Conservation (phyloP, 2,888 invertebrate species). For the Rosalia funebris region DNA sequence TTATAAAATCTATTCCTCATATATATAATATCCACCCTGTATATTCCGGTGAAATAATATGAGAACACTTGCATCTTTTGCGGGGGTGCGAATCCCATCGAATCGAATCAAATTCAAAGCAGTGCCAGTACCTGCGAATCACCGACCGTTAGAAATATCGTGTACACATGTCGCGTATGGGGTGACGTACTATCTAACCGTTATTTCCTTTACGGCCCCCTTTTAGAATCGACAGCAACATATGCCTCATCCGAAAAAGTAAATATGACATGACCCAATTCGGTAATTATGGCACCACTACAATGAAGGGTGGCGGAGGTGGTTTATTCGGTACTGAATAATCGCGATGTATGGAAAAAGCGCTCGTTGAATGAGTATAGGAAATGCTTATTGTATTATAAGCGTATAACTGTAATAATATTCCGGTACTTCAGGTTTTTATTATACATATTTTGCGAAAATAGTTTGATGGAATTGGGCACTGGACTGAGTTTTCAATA, state of each 20-base stretch:
- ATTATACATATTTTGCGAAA: too few species aligned
- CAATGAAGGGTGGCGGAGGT: constrained; percentile 11
- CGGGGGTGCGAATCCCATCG: constrained; percentile 9
- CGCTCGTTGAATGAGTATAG: background rate
- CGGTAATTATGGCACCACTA: constrained; percentile 23
- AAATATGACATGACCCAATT: constrained; percentile 30
- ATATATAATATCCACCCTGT: too few species aligned
- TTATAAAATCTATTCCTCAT: too few species aligned
- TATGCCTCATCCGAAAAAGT: constrained; percentile 25
- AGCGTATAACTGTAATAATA: background rate
- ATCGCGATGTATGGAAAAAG: too few species aligned
- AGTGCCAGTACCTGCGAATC: constrained; percentile 28
- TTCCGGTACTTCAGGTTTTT: too few species aligned
- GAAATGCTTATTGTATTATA: background rate
- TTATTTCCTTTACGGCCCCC: constrained; percentile 35
- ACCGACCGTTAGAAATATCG: constrained; percentile 40
- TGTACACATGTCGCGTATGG: constrained; percentile 35
- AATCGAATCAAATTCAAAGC: constrained; percentile 16
- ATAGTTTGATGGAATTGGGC: too few species aligned
- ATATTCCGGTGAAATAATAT: too few species aligned
- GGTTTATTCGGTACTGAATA: constrained; percentile 16
- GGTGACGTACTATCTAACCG: constrained; percentile 43
- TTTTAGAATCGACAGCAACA: constrained; percentile 21
- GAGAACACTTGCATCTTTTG: too few species aligned
- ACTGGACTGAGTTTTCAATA: too few species aligned